Percentiles rank a stretch among this genome's conserved stretches.
These are phyloP conservation scores for Nomada hirtipes DNA, from an alignment of 2,888 invertebrate genomes.

Conservation along the genomic window DNA sequence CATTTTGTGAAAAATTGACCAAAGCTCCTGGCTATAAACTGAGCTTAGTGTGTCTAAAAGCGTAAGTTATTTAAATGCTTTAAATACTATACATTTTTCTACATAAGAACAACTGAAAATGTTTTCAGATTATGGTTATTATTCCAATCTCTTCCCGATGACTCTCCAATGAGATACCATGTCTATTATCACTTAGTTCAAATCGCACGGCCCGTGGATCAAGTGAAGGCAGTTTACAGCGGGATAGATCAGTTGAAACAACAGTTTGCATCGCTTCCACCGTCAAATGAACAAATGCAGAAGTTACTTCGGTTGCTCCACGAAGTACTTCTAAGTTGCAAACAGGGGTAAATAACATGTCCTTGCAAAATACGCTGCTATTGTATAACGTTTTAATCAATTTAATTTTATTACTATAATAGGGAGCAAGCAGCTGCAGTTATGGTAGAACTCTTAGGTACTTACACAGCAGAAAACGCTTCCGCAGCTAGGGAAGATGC, in stretches of 20 bases:
- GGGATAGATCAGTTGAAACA: conserved; percentile 93
- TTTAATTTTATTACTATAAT: conserved; percentile 71
- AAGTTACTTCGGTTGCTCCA: conserved; percentile 95
- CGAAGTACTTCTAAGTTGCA: conserved; percentile 94
- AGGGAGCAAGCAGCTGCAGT: conserved; percentile 97
- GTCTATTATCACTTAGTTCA: conserved; percentile 96
- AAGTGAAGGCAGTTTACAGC: conserved; percentile 93
- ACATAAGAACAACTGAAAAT: conserved; percentile 8
- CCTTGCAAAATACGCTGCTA: not conserved
- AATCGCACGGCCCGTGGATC: conserved; percentile 94
- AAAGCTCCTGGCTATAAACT: conserved; percentile 94
- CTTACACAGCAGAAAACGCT: conserved; percentile 98
- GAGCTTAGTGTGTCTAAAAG: conserved; percentile 92
- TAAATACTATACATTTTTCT: not conserved
- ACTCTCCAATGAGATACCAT: conserved; percentile 94
- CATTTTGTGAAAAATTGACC: conserved; percentile 96
- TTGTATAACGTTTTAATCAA: conserved; percentile 28
- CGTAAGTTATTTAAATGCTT: conserved; percentile 86
- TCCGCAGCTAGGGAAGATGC: conserved; percentile 98
- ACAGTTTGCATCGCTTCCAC: conserved; percentile 92
- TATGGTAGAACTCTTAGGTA: conserved; percentile 98
- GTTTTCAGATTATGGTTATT: conserved; percentile 92
- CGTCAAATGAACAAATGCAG: conserved; percentile 95
- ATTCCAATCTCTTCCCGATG: conserved; percentile 95
- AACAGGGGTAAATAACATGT: conserved; percentile 88